Base-by-base conservation (phyloP, 1,140 invertebrate species). In the Zaprionus davidi region DNA sequence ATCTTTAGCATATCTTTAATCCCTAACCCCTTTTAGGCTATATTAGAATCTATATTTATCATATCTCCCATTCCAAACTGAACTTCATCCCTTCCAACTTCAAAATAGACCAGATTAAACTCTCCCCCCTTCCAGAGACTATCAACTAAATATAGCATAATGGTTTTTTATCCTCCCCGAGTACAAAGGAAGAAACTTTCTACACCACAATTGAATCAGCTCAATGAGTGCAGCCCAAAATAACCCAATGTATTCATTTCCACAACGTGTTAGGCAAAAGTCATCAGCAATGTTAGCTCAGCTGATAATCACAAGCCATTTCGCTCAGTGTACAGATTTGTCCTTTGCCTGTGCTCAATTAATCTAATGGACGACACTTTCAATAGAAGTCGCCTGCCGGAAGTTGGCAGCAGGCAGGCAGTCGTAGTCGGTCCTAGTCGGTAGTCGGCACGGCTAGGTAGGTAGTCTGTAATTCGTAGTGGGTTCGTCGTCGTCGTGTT, bases 321-420 rank as follows among this genome's bases (percentile, higher is more conserved):
- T 20, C n/a, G 65, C 58, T 34, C 56, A 17, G 53, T 56, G 38
- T 67, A 67, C 55, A 28, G 64, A 56, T 66, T 66, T 66, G 64
- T 66, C 34, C 64, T 73, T 53, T 66, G 63, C 49, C 41, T 65
- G 53, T 66, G 74, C 74, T 62, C 71, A 78, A 78, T 78, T 78
- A 78, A 78, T 78, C 65, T 78, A 78, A 78, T 78, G 76, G 76
- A 75, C 70, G 63, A 58, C 62, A 64, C 58, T 70, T 75, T 75
- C 71, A 71, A 64, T 75, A 46, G 59, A 31, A 44, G 62, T 58
- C 56, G 71, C 36, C 71, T 55, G 22, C 28, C 62, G 28, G 49
- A 28, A 31, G 44, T 17, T 15, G 41, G 5, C 5, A 41, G 22
- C 24, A 34, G 31, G 31, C 31, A 28, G 28, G 28, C 20, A 51